These are phyloP conservation scores for Diadema setosum DNA, from an alignment of 35 echinoderm and acorn worm genomes.

Conservation along the genomic window DNA sequence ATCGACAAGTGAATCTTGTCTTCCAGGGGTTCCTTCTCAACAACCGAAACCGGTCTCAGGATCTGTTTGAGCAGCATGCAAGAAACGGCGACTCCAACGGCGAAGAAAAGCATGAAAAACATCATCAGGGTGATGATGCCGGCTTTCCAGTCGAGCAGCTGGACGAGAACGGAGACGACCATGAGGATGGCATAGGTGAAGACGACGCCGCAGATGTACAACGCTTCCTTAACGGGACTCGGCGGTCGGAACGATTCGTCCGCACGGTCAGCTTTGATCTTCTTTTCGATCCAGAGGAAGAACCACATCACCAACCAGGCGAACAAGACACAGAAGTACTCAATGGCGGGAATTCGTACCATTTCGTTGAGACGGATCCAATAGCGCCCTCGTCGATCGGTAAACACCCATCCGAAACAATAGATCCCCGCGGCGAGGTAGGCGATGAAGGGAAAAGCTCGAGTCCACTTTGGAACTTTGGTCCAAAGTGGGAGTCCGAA, in stretches of 20 bases:
- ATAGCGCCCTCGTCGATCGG: slow-evolving; percentile 45
- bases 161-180: slow-evolving; percentile 21
- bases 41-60: slow-evolving; percentile 11
- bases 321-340: slow-evolving; percentile 48
- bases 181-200: slow-evolving; percentile 43
- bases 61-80: slow-evolving; percentile 38
- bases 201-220: slow-evolving; percentile 36
- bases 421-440: slow-evolving; percentile 30
- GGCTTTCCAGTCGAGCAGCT: slow-evolving; percentile 39
- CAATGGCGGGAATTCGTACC: slow-evolving; percentile 62
- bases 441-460: slow-evolving; percentile 36
- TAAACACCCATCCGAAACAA: slow-evolving; percentile 34
- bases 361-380: slow-evolving; percentile 63
- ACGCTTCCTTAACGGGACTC: background rate
- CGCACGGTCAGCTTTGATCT: background rate
- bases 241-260: slow-evolving; percentile 1
- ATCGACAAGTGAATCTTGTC: background rate
- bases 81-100: background rate
- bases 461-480: slow-evolving; percentile 42
- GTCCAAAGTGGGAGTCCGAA: slow-evolving; percentile 83
- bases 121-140: slow-evolving; percentile 24
- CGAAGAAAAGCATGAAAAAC: slow-evolving; percentile 40
- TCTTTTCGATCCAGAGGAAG: slow-evolving; percentile 46
- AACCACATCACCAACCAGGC: slow-evolving; percentile 52
- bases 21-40: background rate